Evolutionary conservation across 2,797 vertebrate species (phyloP).

Genomic region (Notolepis coatsorum): DNA sequence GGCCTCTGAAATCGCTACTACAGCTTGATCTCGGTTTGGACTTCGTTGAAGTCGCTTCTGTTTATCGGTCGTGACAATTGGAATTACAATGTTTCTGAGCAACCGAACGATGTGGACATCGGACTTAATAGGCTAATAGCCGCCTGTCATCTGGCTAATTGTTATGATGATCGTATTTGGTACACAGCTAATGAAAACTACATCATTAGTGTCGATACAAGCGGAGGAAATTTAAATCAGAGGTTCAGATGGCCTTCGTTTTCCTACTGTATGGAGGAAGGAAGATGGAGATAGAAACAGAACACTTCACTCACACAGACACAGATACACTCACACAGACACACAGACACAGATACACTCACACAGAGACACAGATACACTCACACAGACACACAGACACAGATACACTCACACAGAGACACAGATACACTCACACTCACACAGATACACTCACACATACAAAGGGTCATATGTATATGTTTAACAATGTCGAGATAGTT

Average conservation of each 20-base stretch:
- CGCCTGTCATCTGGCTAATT: constrained; percentile 68
- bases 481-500: too few species aligned
- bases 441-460: too few species aligned
- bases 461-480: too few species aligned
- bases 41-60: constrained; percentile 46
- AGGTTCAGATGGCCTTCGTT: neutral
- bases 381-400: too few species aligned
- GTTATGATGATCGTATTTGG: constrained; percentile 61
- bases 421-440: too few species aligned
- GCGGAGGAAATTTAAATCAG: constrained; percentile 59
- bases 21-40: constrained; percentile 58
- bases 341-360: too few species aligned
- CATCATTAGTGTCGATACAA: constrained; percentile 57
- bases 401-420: too few species aligned
- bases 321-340: too few species aligned
- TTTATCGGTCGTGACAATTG: constrained; percentile 73
- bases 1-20: constrained; percentile 19
- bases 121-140: constrained; percentile 66
- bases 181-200: constrained; percentile 56
- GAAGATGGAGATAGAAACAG: too few species aligned
- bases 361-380: too few species aligned
- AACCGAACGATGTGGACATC: constrained; percentile 67
- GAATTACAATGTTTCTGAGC: constrained; percentile 55
- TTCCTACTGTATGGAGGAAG: neutral
- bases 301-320: too few species aligned